Evolutionary conservation across 2,797 vertebrate genomes (phyloP).

Genomic region (Microctenopoma lineatum): DNA sequence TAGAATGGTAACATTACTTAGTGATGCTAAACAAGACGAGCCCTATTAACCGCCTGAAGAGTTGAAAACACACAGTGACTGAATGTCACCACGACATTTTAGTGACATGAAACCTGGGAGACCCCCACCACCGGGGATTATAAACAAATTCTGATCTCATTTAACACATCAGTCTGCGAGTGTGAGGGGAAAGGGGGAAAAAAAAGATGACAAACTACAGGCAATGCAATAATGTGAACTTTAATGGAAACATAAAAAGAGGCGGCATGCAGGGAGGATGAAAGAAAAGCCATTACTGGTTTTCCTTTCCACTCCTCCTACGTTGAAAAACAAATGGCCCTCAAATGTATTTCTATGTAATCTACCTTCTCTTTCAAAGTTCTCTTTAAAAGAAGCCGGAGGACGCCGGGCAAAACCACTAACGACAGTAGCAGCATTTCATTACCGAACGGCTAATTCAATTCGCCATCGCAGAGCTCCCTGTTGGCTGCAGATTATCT

Average conservation of each 20-base stretch:
- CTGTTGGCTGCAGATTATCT: conserved; percentile 27
- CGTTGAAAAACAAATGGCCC: background rate
- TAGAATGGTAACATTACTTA: background rate
- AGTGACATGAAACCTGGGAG: background rate
- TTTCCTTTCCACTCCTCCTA: background rate
- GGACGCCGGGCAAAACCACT: conserved; percentile 22
- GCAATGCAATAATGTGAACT: background rate
- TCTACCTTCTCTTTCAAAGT: conserved; percentile 11
- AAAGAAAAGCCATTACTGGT: background rate
- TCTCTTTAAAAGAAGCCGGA: conserved; percentile 9
- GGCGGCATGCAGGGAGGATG: background rate
- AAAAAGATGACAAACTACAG: background rate
- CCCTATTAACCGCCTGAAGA: conserved; percentile 16
- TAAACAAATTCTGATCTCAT: conserved; percentile 16
- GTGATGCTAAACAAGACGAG: conserved; percentile 6
- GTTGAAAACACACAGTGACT: no score
- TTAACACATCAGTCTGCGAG: conserved; percentile 2
- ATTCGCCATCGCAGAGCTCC: conserved; percentile 7
- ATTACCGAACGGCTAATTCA: conserved; percentile 17
- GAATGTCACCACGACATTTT: background rate
- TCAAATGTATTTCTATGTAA: background rate
- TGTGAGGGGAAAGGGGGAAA: background rate
- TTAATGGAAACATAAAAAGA: background rate
- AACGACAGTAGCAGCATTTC: conserved; percentile 25
- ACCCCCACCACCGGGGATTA: background rate